Base-by-base conservation (phyloP, 2,888 invertebrate species). In the Eristalis intricaria region DNA sequence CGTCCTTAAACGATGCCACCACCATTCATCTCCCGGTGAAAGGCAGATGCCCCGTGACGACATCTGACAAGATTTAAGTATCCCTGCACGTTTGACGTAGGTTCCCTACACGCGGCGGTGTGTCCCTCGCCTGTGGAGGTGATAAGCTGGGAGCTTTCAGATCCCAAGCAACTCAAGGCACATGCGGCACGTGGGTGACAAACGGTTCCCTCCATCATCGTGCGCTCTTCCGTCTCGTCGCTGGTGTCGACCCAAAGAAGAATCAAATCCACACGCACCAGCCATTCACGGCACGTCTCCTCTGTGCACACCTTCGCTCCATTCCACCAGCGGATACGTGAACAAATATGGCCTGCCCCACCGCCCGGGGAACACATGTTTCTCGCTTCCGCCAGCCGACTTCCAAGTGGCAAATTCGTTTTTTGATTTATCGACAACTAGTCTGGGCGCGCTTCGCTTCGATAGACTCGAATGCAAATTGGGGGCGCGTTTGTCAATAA, bases 391-490 rank as follows among this genome's bases (percentile, higher is more conserved):
- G 86, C 66, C 61, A 65, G 70, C 82, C 74, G 66, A 78, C 32
- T 50, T 79, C 50, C 74, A 78, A 69, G 61, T 60, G 83, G 83
- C 74, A 78, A 69, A 79, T 64, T 74, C 22, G 4, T 64, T 58
- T 77, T 78, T 61, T 74, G 76, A 75, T 83, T 83, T 79, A 83
- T 79, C 35, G 78, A 78, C 63, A 38, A 84, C 22, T 8, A 61
- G 75, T 29, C 32, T 22, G 23, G 35, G 19, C 32, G 32, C 60
- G 29, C 29, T 38, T 38, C n/a, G 56, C 29, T 22, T 23, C 56
- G 71, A 65, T 65, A 65, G 74, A 70, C 69, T 78, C 65, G 40
- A 66, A 75, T 86, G 78, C 86, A 86, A 86, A 86, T 86, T 50
- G 50, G 50, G 78, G 35, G 61, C 61, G 56, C 74, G 23, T 26